Base-by-base conservation (phyloP, 2,888 invertebrate genomes). In the Melangyna quadrimaculata region DNA sequence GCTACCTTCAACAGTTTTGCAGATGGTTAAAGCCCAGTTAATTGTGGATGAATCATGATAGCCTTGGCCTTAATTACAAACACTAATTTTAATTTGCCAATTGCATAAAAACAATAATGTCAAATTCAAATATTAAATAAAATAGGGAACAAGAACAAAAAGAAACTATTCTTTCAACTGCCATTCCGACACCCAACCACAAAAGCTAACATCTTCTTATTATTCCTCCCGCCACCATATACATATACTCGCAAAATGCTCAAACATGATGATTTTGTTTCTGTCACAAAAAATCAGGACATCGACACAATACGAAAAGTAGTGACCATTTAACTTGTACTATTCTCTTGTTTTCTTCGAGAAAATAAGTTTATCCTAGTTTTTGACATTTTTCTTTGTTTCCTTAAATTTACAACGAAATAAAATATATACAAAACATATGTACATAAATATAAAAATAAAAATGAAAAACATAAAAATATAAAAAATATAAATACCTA, bases 271-370 rank as follows among this genome's bases (percentile, higher is more conserved):
- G 61, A 61, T 61, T 61, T 61, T 61, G 7, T 63, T 27, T 63
- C 27, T 9, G 6, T 53, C 55, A 48, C 51, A 24, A 37, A 86
- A n/a, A 81, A 81, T 77, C 81, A 86, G 86, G 86, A 73, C 86
- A 78, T 65, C 73, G 77, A 35, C 69, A 81, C 77, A 86, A 70
- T 78, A 78, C 70, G 53, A 81, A 78, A 63, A 86, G 73, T 81
- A 86, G 73, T 81, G 81, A 86, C 86, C 77, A 86, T 86, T 86
- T 81, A 78, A 86, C 86, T 86, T 48, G 81, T 48, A n/a, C n/a
- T n/a, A 32, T 24, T 35, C 63, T 81, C n/a, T 78, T 86, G 77
- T 81, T 55, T 69, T n/a, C 37, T 35, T 51, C 40, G 45, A 81
- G n/a, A n/a, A n/a, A n/a, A 86, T 81, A 59, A 81, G 78, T 81